Evolutionary conservation across 2,113 vertebrate species (phyloP).

Genomic region (Silurus asotus): DNA sequence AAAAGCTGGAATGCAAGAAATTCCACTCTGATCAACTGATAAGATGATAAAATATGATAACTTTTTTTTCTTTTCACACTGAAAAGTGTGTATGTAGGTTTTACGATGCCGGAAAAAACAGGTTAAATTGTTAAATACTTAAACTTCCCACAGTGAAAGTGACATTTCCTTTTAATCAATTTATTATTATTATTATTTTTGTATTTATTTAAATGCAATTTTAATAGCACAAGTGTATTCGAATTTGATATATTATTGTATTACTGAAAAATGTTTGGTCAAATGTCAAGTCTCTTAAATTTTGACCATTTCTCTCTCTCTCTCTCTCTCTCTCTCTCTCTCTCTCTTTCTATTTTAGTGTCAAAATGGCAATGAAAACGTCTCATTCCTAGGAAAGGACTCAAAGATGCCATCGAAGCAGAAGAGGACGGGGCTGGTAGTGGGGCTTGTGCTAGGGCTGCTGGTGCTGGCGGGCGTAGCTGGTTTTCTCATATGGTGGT

Average conservation of each 20-base stretch:
- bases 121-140: background rate
- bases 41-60: too few relatives aligned
- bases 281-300: background rate
- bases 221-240: background rate
- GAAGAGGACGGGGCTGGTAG: constrained; percentile 49
- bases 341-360: constrained; percentile 49
- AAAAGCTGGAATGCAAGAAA: background rate
- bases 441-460: constrained; percentile 60
- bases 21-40: background rate
- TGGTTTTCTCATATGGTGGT: constrained; percentile 72
- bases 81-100: too few relatives aligned
- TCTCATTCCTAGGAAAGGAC: constrained; percentile 62
- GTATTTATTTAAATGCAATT: background rate
- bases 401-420: constrained; percentile 55
- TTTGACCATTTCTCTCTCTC: background rate
- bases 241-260: background rate
- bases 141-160: background rate
- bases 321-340: background rate
- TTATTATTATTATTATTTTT: background rate
- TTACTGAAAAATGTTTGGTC: background rate
- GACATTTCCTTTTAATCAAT: background rate
- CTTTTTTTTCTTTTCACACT: background rate
- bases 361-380: constrained; percentile 58
- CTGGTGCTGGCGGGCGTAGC: constrained; percentile 61
- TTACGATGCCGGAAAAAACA: background rate